Base-by-base conservation (phyloP, 2,888 invertebrate genomes). In the Tinea semifulvella region DNA sequence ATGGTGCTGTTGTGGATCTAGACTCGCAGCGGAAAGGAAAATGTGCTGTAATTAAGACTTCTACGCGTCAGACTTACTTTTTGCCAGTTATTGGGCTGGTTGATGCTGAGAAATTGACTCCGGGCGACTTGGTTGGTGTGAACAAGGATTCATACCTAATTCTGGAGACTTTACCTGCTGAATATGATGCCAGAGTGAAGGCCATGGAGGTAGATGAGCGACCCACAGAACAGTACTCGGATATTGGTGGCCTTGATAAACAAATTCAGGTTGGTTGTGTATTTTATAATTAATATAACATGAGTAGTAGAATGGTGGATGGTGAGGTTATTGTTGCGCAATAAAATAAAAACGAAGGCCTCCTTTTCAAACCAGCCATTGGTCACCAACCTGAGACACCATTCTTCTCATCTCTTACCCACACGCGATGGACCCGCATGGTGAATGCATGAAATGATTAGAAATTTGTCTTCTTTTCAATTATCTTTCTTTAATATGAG, bases 151-250 rank as follows among this genome's bases (percentile, higher is more conserved):
- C 98, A 0, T 99, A 99, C 72, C 82, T 99, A 50, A 97, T 99
- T 53, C 72, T 99, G 60, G 99, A 99, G 77, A 98, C 98, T 2
- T 70, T 98, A 43, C 98, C 98, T 0, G 94, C 96, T 6, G 98
- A 98, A 74, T 98, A 96, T 62, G 98, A 98, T 66, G 97, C 98
- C 0, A 85, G 98, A 54, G 98, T 98, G 0, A 98, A 98, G 68
- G 98, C 98, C 36, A 98, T 98, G 98, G 98, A 98, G 74, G 99
- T 99, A 0, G 99, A 99, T 70, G 99, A 99, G 75, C 85, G 99
- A 51, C 99, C 99, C 0, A 98, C 98, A 6, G 99, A 99, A 70
- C 98, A 99, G 69, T 99, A 99, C 76, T 96, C 97, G 5, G 99
- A 99, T 77, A 98, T 99, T 71, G 99, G 99, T 65, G 99, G 99